Percentiles rank a stretch among this genome's conserved stretches.
Evolutionary conservation across 2,113 vertebrate genomes (phyloP).

Genomic region (Aleadryas rufinucha): DNA sequence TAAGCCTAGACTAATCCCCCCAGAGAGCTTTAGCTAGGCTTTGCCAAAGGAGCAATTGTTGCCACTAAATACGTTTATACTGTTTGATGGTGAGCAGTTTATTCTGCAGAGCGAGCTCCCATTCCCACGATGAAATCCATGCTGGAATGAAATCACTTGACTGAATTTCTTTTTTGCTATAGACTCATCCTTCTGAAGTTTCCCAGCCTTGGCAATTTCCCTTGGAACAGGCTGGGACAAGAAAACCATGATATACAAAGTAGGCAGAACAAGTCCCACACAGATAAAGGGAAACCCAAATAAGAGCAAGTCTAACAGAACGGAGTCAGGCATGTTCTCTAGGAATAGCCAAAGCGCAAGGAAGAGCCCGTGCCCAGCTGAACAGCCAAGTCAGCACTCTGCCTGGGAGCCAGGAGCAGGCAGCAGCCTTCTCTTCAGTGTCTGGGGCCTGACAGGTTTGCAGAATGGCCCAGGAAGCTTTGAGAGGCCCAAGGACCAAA

Average conservation of each 20-base stretch:
- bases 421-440: background rate
- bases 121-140: slow-evolving; percentile 35
- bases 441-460: background rate
- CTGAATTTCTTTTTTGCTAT: background rate
- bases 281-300: slow-evolving; percentile 57
- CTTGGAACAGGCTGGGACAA: slow-evolving; percentile 24
- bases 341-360: background rate
- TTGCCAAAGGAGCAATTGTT: slow-evolving; percentile 19
- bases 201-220: slow-evolving; percentile 1
- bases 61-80: background rate
- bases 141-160: slow-evolving; percentile 35
- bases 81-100: background rate
- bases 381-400: background rate
- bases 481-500: background rate
- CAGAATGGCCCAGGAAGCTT: background rate
- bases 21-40: background rate
- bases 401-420: background rate
- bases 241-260: background rate
- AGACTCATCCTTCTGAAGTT: slow-evolving; percentile 45
- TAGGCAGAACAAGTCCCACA: background rate
- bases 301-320: background rate
- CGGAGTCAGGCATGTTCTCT: slow-evolving; percentile 30
- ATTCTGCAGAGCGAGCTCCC: background rate
- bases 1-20: slow-evolving; percentile 33
- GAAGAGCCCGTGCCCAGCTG: background rate